Conservation (phyloP, 2,888 invertebrate genomes). For the Philaethria dido region DNA sequence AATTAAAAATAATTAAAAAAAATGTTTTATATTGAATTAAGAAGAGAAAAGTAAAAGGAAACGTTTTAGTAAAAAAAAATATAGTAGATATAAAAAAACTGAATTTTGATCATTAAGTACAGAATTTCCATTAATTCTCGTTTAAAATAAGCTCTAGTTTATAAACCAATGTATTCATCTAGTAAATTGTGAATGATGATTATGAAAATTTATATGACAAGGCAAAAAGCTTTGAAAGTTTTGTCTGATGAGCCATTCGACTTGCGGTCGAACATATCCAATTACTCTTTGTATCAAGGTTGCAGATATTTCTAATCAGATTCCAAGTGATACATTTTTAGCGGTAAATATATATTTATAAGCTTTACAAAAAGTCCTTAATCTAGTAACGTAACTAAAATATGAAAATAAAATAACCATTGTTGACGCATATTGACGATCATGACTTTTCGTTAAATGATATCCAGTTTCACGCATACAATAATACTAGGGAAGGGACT, state of each 20-base stretch:
- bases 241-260: not conserved
- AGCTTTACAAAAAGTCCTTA: too few species aligned
- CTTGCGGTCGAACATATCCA: not conserved
- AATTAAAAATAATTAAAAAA: too few species aligned
- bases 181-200: slow-evolving; percentile 14
- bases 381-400: too few species aligned
- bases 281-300: not conserved
- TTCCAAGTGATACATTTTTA: not conserved
- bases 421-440: too few species aligned
- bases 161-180: not conserved
- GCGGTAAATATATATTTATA: too few species aligned
- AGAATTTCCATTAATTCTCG: not conserved
- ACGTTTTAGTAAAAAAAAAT: too few species aligned
- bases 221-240: slow-evolving; percentile 1
- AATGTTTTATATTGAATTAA: not conserved
- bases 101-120: not conserved
- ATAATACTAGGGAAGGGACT: too few species aligned
- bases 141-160: not conserved
- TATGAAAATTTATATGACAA: slow-evolving; percentile 17
- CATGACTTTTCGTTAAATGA: too few species aligned
- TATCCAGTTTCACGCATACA: too few species aligned
- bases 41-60: not conserved
- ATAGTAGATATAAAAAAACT: not conserved
- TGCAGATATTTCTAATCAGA: slow-evolving; percentile 5
- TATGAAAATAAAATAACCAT: too few species aligned